Conservation (phyloP, 2,113 vertebrate species). For the Eudyptes chrysolophus region DNA sequence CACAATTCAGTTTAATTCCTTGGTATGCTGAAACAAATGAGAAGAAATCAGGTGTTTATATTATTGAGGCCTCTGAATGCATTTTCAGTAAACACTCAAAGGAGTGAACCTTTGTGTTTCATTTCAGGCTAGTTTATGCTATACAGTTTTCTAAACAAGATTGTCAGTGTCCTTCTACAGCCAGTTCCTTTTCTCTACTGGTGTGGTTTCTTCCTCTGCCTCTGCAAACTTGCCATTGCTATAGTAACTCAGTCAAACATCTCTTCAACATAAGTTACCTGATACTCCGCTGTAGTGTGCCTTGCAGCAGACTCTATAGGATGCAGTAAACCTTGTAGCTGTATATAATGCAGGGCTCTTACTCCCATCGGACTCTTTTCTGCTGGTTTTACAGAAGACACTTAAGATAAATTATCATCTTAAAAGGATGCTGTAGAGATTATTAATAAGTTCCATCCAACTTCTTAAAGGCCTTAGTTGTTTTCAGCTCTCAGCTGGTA, state of each 20-base stretch:
- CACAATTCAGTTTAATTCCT: background rate
- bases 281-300: background rate
- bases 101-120: background rate
- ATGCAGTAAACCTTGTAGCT: background rate
- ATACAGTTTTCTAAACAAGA: slow-evolving; percentile 2
- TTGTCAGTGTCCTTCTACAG: background rate
- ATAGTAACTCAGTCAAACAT: slow-evolving; percentile 44
- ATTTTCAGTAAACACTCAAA: slow-evolving; percentile 33
- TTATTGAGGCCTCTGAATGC: background rate
- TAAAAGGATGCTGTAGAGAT: slow-evolving; percentile 13
- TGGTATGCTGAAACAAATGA: background rate
- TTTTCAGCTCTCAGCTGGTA: background rate
- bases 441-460: slow-evolving; percentile 33
- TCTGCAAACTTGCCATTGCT: slow-evolving; percentile 36
- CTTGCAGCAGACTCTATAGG: slow-evolving; percentile 27
- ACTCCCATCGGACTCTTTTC: slow-evolving; percentile 20
- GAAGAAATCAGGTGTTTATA: background rate
- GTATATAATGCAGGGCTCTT: background rate
- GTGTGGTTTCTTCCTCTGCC: background rate
- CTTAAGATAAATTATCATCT: slow-evolving; percentile 60
- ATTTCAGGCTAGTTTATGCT: background rate
- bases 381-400: slow-evolving; percentile 36
- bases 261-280: slow-evolving; percentile 28
- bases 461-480: background rate
- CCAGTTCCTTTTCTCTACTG: background rate